Evolutionary conservation across 2,113 vertebrate species (phyloP).

Genomic region (Penelope pileata): DNA sequence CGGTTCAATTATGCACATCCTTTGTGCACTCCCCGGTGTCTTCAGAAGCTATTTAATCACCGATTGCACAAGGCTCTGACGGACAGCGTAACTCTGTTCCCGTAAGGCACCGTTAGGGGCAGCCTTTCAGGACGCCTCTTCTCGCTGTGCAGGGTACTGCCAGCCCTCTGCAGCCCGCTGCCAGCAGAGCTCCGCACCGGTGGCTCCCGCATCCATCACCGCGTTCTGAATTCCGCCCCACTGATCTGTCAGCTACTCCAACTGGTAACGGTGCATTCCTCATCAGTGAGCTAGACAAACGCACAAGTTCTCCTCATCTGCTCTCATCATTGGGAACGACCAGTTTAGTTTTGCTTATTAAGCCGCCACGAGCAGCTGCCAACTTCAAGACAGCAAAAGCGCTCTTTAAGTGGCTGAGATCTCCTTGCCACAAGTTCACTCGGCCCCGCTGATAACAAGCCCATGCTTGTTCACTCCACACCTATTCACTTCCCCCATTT

Average conservation of each 20-base stretch:
- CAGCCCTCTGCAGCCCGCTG: not conserved
- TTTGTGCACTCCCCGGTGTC: not conserved
- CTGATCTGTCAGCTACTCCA: not conserved
- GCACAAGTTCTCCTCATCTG: not conserved
- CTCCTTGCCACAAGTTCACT: not conserved
- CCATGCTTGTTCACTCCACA: not conserved
- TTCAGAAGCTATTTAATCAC: not conserved
- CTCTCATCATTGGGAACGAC: not conserved
- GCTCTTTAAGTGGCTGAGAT: not conserved
- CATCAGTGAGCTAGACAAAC: not conserved
- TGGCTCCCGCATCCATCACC: not conserved
- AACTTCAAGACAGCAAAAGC: not conserved
- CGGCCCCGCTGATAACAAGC: not conserved
- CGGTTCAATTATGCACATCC: not conserved
- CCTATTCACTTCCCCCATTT: not conserved
- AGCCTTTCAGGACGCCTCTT: not conserved
- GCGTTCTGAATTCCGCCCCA: not conserved
- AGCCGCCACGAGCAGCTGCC: not conserved
- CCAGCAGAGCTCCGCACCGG: not conserved
- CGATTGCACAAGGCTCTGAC: not conserved
- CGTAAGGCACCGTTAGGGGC: not conserved
- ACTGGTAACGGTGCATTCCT: not conserved
- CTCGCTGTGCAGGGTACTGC: not conserved
- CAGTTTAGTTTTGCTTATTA: not conserved
- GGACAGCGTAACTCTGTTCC: fast-evolving